These are phyloP conservation scores for Trogon melanurus DNA, from an alignment of 2,113 vertebrate species.

Conservation along the genomic window DNA sequence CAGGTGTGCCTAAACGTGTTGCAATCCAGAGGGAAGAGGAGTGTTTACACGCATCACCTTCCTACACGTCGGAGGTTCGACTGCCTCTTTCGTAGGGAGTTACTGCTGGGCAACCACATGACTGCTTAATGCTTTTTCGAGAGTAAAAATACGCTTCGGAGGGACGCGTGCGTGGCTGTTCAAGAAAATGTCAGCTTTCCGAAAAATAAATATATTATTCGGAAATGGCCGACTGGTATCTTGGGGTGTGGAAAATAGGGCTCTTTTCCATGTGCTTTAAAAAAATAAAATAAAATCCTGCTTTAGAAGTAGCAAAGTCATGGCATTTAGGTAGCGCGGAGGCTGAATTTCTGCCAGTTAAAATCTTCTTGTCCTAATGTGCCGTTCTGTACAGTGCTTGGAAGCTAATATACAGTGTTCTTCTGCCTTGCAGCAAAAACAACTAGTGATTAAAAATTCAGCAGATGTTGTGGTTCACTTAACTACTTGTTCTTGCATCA, in stretches of 20 bases:
- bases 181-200: background rate
- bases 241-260: conserved; percentile 19
- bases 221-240: conserved; percentile 46
- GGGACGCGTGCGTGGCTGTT: background rate
- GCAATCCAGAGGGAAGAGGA: background rate
- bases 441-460: conserved; percentile 62
- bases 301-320: conserved; percentile 31
- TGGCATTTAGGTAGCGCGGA: conserved; percentile 32
- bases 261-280: background rate
- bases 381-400: background rate
- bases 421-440: conserved; percentile 49
- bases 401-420: conserved; percentile 12
- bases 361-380: conserved; percentile 46
- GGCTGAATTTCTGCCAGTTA: conserved; percentile 48
- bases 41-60: background rate
- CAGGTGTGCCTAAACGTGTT: background rate
- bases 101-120: background rate
- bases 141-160: background rate
- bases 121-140: background rate
- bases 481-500: conserved; percentile 44
- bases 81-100: background rate
- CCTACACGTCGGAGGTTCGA: background rate
- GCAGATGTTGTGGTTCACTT: conserved; percentile 45
- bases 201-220: background rate
- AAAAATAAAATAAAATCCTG: background rate